Base-by-base conservation (phyloP, 1,140 invertebrate genomes). In the Rhyacophila brunnea region DNA sequence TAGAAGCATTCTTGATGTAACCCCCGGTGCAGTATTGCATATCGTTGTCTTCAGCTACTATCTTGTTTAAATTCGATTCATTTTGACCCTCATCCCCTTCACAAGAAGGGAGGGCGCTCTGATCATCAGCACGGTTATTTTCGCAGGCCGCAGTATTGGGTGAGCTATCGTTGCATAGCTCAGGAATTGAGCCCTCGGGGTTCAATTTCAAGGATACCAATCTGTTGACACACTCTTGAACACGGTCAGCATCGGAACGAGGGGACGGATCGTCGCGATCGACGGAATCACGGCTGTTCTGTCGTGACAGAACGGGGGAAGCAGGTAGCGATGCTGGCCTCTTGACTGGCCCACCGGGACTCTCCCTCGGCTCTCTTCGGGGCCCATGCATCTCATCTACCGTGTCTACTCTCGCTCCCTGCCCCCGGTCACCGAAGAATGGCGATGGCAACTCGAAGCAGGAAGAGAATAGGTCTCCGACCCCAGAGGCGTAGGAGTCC, bases 391-490 rank as follows among this genome's bases (percentile, higher is more conserved):
- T 38, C 40, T 60, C 67, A 67, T 68, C 54, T 60, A 68, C n/a
- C 60, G 34, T 34, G 47, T 57, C 17, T 1, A 55, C 20, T 57
- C 53, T 64, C 13, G 62, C 45, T 10, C 46, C 47, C 14, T 50
- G 47, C 6, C 48, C 46, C 17, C 43, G 42, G n/a, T 46, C 48
- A 17, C 34, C 40, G 28, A 75, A 71, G 61, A 80, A 78, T 49
- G 85, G 81, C 4, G 84, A 85, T 11, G 87, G 83, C 44, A 91
- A 72, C 67, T 91, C 88, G 64, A 88, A 83, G 71, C 88, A 91
- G 3, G 68, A 68, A 28, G 87, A 90, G 67, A 90, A 90, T 13
- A 86, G 64, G 67, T 87, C 81, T 0, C 72, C 71, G 2, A 71
- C 76, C 19, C 75, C 74, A 0, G 73, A 71, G n/a, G 71, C 69